Percentiles rank a stretch among this genome's conserved stretches.
phyloP scores from a whole-genome alignment of 2,797 vertebrate species.

The Thripadectes ignobilis region DNA sequence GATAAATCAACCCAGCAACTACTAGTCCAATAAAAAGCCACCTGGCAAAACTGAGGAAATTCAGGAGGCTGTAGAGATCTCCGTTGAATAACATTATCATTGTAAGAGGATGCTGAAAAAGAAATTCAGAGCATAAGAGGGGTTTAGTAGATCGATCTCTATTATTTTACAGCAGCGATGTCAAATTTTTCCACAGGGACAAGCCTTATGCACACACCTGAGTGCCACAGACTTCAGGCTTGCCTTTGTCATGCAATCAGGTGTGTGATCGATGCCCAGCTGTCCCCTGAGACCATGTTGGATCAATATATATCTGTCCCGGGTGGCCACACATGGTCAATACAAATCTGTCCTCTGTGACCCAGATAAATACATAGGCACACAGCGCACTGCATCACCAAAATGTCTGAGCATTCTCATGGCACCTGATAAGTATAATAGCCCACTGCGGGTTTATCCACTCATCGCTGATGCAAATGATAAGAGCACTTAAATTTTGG shows the following conservation, averaged over 20 bases:
- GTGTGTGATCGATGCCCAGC: neutral
- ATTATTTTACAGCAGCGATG: neutral
- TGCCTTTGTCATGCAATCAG: neutral
- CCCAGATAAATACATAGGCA: neutral
- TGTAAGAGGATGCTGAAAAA: constrained; percentile 88
- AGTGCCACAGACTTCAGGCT: neutral
- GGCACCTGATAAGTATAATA: neutral
- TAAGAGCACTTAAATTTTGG: neutral
- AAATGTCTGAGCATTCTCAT: neutral
- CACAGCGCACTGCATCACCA: neutral
- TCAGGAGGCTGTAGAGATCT: constrained; percentile 94
- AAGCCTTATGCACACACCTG: neutral
- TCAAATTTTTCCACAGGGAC: neutral
- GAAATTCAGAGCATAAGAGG: constrained; percentile 23
- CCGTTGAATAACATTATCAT: constrained; percentile 91
- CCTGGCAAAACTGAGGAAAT: constrained; percentile 96
- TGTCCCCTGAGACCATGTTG: neutral
- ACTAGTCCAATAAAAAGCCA: constrained; percentile 97
- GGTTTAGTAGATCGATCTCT: neutral
- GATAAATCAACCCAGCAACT: constrained; percentile 92
- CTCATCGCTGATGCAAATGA: neutral
- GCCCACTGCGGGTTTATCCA: neutral
- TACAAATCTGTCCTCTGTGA: neutral
- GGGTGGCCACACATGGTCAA: neutral
- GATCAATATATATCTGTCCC: neutral